Evolutionary conservation across 1,140 invertebrate genomes (phyloP).

Genomic region (Epicauta chinensis): DNA sequence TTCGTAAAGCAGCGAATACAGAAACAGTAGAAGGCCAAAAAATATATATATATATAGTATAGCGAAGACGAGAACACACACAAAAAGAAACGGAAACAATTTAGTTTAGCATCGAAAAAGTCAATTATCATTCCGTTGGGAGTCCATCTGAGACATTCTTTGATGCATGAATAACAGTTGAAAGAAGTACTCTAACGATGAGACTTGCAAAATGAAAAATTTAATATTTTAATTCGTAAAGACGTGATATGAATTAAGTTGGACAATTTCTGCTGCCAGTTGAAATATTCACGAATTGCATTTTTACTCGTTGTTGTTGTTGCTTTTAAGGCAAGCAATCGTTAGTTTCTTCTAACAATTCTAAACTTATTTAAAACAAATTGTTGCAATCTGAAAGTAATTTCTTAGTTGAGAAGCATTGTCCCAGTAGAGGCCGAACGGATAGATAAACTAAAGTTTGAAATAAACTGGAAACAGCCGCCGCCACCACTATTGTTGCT

Average conservation of each 20-base stretch:
- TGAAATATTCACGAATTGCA: no score
- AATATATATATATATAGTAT: no score
- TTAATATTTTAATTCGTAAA: conserved; percentile 14
- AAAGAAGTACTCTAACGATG: no score
- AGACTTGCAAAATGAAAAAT: conserved; percentile 7
- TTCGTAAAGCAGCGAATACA: conserved; percentile 17
- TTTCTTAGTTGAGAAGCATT: conserved; percentile 9
- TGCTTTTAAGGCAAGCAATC: no score
- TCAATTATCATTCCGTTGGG: conserved; percentile 22
- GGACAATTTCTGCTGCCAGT: no score
- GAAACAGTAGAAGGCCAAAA: background rate
- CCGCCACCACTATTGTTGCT: background rate
- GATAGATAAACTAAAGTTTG: conserved; percentile 8
- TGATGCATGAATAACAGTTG: background rate
- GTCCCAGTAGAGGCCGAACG: background rate
- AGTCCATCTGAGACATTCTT: background rate
- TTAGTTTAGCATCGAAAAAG: conserved; percentile 24
- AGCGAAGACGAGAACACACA: no score
- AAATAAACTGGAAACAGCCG: no score
- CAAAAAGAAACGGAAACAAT: conserved; percentile 11
- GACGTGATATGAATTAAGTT: conserved; percentile 5
- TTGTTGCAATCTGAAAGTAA: conserved; percentile 12
- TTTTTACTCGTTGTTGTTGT: no score
- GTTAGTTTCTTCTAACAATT: no score
- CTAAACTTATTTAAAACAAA: conserved; percentile 8